Evolutionary conservation across 2,113 vertebrate species (phyloP).

Genomic region (Noturus placidus): DNA sequence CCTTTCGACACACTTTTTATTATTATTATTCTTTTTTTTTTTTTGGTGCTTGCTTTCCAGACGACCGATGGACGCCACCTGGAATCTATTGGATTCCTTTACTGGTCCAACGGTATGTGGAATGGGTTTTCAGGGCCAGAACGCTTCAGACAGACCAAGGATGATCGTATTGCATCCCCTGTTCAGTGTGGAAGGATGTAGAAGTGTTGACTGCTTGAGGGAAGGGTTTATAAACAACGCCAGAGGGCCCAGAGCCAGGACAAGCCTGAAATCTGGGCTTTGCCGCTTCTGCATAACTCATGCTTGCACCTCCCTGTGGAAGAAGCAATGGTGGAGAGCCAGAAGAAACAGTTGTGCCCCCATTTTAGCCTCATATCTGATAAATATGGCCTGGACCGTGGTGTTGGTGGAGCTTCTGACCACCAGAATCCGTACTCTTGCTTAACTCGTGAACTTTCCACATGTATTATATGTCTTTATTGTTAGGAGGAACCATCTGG

Average conservation of each 20-base stretch:
- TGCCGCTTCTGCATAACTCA: slow-evolving; percentile 2
- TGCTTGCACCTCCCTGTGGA: background rate
- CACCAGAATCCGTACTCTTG: background rate
- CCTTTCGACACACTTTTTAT: slow-evolving; percentile 29
- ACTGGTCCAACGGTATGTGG: background rate
- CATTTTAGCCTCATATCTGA: background rate
- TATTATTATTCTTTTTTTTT: background rate
- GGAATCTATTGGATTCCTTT: background rate
- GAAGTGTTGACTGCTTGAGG: background rate
- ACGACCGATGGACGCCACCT: slow-evolving; percentile 23
- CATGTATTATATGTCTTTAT: background rate
- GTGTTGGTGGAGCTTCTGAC: background rate
- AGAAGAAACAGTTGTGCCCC: background rate
- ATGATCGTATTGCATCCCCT: slow-evolving; percentile 7
- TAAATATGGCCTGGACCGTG: background rate
- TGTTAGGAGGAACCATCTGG: background rate
- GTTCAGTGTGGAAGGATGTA: slow-evolving; percentile 3
- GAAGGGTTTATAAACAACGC: background rate
- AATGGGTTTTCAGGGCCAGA: background rate
- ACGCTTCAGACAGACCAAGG: background rate
- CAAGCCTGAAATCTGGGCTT: background rate
- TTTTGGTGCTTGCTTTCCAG: slow-evolving; percentile 34
- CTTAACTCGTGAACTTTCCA: background rate
- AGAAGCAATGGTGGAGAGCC: background rate
- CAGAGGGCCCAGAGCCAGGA: background rate